A percentile compares a stretch with the other conserved stretches of the same genome.
phyloP scores from a whole-genome alignment of 2,888 invertebrate species.

The Diadegma fenestrale region DNA sequence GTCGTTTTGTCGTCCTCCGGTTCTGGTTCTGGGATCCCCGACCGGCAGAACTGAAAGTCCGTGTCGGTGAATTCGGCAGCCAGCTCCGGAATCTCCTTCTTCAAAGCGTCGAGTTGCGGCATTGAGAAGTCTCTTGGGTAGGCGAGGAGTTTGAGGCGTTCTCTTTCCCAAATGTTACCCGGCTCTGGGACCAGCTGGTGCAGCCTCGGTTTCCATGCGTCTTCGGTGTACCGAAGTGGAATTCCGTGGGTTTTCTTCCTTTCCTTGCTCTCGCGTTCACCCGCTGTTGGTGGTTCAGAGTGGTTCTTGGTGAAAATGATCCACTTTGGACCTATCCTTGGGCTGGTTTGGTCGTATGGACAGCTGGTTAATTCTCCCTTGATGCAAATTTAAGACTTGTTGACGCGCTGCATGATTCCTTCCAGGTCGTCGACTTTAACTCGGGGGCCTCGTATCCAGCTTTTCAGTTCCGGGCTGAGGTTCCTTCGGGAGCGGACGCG shows the following conservation, averaged over 20 bases:
- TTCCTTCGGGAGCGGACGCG: background rate
- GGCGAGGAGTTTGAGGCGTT: too few relatives aligned
- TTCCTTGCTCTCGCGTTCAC: background rate
- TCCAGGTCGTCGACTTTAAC: slow-evolving; percentile 18
- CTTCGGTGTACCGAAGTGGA: slow-evolving; percentile 9
- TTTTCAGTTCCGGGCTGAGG: background rate
- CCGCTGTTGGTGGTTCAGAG: background rate
- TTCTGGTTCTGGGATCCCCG: too few relatives aligned
- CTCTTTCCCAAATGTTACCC: too few relatives aligned
- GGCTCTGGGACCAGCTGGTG: slow-evolving; percentile 9
- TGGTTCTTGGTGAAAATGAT: background rate
- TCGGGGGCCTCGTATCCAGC: slow-evolving; percentile 9
- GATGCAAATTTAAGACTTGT: slow-evolving; percentile 3
- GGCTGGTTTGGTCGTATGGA: slow-evolving; percentile 18
- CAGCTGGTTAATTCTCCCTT: slow-evolving; percentile 31
- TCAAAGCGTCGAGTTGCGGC: too few relatives aligned
- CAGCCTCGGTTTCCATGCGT: slow-evolving; percentile 10
- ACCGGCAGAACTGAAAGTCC: too few relatives aligned
- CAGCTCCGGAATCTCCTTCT: too few relatives aligned
- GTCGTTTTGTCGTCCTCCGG: slow-evolving; percentile 31
- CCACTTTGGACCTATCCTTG: slow-evolving; percentile 9
- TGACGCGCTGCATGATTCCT: slow-evolving; percentile 18
- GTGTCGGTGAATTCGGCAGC: too few relatives aligned
- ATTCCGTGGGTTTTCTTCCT: background rate
- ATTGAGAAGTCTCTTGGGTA: too few relatives aligned